Evolutionary conservation across 2,113 vertebrate genomes (phyloP), one percentile per base, ranked within the genome.

Genomic region (Eptatretus burgeri): DNA sequence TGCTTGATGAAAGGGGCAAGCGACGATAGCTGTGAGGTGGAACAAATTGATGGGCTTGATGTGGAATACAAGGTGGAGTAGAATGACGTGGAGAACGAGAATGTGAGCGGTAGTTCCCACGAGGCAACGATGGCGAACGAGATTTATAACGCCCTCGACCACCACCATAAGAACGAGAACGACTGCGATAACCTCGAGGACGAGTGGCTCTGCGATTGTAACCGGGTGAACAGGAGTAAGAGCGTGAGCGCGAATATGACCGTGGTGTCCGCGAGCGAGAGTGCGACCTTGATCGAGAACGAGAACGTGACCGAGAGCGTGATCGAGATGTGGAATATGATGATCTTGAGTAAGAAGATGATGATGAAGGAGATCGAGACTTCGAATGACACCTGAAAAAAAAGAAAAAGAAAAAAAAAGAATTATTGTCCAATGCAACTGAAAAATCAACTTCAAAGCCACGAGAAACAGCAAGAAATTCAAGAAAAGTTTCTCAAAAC

Each of bases 271-370:
- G 62, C 75, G 86, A 94, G 4, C 77, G 77, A 0, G 84, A 85
- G 68, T 83, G 79, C 64, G 79, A 84, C 2, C 87, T 82, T 4
- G 78, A 79, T 2, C 85, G 82, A 10, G 88, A 96, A 9, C 84
- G 83, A 51, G 86, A 93, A 64, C 84, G 76, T 0, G 87, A 91
- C 9, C 82, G 79, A 1, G 81, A 82, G 50, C 77, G 79, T 49
- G 84, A 81, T 71, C 85, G 79, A 9, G 86, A 93, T 68, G 80
- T 81, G 65, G 80, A 81, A 16, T 84, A 87, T n/a, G 85, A 86
- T 0, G 79, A 81, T 65, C 83, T 85, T 69, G 75, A 74, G 53
- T 79, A 89, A 72, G 81, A 81, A 9, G 80, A 78, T 1, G 87
- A 84, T 66, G 76, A 80, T 52, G 81, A 79, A 67, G 82, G 83